Base-by-base conservation (phyloP, 2,888 invertebrate species). In the Lacanobia wlatinum region DNA sequence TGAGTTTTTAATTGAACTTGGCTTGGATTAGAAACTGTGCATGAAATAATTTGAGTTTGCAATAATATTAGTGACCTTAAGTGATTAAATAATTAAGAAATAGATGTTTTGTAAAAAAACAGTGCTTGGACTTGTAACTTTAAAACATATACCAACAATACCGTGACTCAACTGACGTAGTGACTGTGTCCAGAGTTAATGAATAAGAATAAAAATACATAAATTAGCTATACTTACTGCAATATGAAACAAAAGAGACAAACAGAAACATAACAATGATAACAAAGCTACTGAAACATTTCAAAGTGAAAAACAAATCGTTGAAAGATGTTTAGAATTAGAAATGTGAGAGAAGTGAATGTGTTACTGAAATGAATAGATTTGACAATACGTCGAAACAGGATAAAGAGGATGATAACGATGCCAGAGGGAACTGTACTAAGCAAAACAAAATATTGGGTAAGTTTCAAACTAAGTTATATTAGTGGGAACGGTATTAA, bases 381-480 rank as follows among this genome's bases (percentile, higher is more conserved):
- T 90, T 95, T 64, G 94, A 95, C 34, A 91, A 87, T 62, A 83
- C 87, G 9, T 88, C 90, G 43, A 94, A 91, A 86, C 92, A 90
- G 43, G 93, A 92, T 46, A 92, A 88, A 82, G 95, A 94, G 56
- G 93, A 93, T 64, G 93, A 92, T 0, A 90, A 90, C 43, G 92
- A 89, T 84, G 89, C 90, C 0, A 92, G 90, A 80, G 93, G 92
- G 12, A 95, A 95, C 76, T 96, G 95, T 83, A 95, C 95, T 2
- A 96, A 94, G 69, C 94, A 92, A 80, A 93, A 90, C 65, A 95
- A 95, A 91, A 86, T 94, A 78, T 87, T 96, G 91, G 96, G 96
- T 96, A 84, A 89, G 93, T 87, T 58, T 23, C 2, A 60, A 43
- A 43, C 43, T 40, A 40, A 10, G 9, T 40, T 40, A 10, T 40